Evolutionary conservation across 1,140 invertebrate species (phyloP).

Genomic region (Drosophila tsacasi): DNA sequence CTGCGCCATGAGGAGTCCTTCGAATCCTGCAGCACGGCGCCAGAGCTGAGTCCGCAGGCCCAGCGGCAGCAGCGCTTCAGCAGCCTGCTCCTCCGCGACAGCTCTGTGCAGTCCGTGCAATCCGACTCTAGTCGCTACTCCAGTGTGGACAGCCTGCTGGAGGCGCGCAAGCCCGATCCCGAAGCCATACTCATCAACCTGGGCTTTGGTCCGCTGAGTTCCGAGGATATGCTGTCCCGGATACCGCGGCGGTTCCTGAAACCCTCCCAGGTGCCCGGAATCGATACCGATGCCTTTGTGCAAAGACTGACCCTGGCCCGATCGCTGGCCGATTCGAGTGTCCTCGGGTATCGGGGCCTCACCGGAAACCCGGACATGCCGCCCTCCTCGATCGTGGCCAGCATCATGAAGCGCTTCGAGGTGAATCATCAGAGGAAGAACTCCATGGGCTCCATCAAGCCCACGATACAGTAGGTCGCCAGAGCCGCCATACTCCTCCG

Average conservation of each 20-base stretch:
- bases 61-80: slow-evolving; percentile 66
- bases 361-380: slow-evolving; percentile 86
- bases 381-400: slow-evolving; percentile 81
- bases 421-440: slow-evolving; percentile 83
- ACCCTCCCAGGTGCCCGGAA: slow-evolving; percentile 88
- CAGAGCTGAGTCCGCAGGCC: slow-evolving; percentile 63
- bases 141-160: slow-evolving; percentile 90
- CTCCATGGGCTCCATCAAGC: slow-evolving; percentile 76
- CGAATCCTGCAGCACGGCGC: slow-evolving; percentile 65
- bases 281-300: slow-evolving; percentile 87
- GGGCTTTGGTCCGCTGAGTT: slow-evolving; percentile 87
- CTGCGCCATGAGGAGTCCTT: slow-evolving; percentile 78
- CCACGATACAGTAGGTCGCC: slow-evolving; percentile 50
- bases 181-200: slow-evolving; percentile 89
- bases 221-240: slow-evolving; percentile 86
- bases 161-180: slow-evolving; percentile 89
- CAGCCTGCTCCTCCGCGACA: slow-evolving; percentile 86
- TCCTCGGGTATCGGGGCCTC: slow-evolving; percentile 88
- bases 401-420: slow-evolving; percentile 84
- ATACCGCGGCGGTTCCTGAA: slow-evolving; percentile 89
- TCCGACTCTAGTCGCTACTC: slow-evolving; percentile 90
- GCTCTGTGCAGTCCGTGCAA: slow-evolving; percentile 86
- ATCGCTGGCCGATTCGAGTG: slow-evolving; percentile 88
- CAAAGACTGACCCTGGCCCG: slow-evolving; percentile 87
- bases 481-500: slow-evolving; percentile 6